phyloP scores from a whole-genome alignment of 1,140 invertebrate genomes.

The Brachystomella parvula region DNA sequence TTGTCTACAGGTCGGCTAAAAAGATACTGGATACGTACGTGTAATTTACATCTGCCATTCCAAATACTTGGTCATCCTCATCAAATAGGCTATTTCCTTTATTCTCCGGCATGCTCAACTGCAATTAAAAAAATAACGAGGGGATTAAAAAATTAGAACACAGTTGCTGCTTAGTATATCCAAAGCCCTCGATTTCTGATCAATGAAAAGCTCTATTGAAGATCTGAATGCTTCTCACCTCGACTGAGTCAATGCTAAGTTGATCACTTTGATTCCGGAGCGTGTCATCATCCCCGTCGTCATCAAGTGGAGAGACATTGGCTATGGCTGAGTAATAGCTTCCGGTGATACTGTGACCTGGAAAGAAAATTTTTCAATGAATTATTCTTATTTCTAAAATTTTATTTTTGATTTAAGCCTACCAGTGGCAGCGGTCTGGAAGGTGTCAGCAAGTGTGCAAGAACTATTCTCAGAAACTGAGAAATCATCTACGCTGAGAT shows the following conservation, averaged over 20 bases:
- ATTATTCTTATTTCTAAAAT: background rate
- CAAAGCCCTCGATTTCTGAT: no score
- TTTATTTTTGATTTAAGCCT: background rate
- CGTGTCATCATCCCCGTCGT: constrained; percentile 36
- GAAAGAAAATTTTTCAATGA: background rate
- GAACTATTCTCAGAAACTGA: constrained; percentile 13
- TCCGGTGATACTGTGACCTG: constrained; percentile 28
- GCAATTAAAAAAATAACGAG: constrained; percentile 20
- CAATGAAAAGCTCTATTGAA: background rate
- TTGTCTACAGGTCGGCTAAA: background rate
- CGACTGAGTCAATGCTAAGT: constrained; percentile 35
- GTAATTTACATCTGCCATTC: background rate
- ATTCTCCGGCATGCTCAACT: constrained; percentile 33
- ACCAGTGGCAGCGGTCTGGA: constrained; percentile 21
- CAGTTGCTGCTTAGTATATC: background rate
- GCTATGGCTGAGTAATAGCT: constrained; percentile 34
- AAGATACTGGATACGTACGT: constrained; percentile 7
- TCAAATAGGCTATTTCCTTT: constrained; percentile 28
- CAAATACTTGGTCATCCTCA: constrained; percentile 28
- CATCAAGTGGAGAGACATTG: constrained; percentile 16
- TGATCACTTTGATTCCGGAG: constrained; percentile 33
- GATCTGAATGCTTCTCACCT: constrained; percentile 20
- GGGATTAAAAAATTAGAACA: background rate
- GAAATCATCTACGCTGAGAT: constrained; percentile 13
- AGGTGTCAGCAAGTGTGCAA: constrained; percentile 20